Base-by-base conservation (phyloP, 2,113 vertebrate genomes). In the Carassius carassius region DNA sequence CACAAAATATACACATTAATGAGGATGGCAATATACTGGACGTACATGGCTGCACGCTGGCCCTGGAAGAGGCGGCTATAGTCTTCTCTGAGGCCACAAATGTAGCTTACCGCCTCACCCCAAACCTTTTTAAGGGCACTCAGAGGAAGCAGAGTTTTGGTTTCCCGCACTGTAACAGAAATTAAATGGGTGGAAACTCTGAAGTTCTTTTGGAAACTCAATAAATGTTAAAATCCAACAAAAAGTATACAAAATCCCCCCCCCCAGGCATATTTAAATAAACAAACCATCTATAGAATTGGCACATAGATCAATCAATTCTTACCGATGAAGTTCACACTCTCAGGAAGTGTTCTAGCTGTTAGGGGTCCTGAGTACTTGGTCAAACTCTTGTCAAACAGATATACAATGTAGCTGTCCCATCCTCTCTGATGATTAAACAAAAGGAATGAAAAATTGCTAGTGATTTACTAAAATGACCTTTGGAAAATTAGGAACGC, bases 261-360 rank as follows among this genome's bases (percentile, higher is more conserved):
- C 54, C 23, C 1, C 0, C 9, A 77, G 14, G 17, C 7, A 67
- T 4, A 78, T 51, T 11, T 5, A 44, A 67, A 76, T 8, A 29
- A 56, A 76, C 14, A 23, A 44, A 65, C 4, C 12, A 29, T 49
- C 7, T 21, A 70, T 54, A 16, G 6, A 56, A n/a, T 41, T 14
- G 29, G 4, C 13, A 70, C 21, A 65, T 4, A 41, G 29, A 54
- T 58, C 2, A 75, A 19, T 12, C 2, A 49, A 67, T 80, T 69
- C 95, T 93, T 91, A 99, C 98, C 98, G 84, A 99, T 98, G 86
- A 97, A 99, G 94, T 98, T 99, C 85, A 99, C 97, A 86, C 95
- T 97, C 83, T 99, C 97, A 85, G 98, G 97, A 75, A 98, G 94
- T 79, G 94, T 96, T 90, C 98, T 96, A 83, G 97, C 96, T 87